A percentile compares a stretch with the other conserved stretches of the same genome.
These are phyloP conservation scores for Dinoponera quadriceps DNA, from an alignment of 1,140 invertebrate genomes.

Conservation along the genomic window DNA sequence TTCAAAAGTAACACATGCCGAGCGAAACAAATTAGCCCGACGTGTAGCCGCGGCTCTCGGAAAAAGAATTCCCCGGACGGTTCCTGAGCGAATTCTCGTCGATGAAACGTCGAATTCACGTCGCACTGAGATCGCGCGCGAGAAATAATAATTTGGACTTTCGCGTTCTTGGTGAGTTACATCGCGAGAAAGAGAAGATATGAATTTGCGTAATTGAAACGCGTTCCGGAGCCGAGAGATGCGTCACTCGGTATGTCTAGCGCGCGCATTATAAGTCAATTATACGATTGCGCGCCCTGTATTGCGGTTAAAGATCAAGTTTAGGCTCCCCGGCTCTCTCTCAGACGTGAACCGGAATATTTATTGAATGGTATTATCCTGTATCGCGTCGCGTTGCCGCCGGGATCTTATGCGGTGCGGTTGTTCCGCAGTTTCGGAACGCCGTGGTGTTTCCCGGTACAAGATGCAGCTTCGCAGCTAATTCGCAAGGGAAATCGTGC, in stretches of 20 bases:
- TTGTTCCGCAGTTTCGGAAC: conserved; percentile 25
- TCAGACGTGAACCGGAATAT: background rate
- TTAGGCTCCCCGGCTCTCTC: background rate
- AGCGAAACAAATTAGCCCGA: conserved; percentile 26
- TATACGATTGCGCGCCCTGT: background rate
- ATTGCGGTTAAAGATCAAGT: conserved; percentile 21
- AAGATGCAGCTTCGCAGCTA: conserved; percentile 57
- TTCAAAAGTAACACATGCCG: no score
- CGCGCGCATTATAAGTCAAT: conserved; percentile 11
- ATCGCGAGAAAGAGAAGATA: background rate
- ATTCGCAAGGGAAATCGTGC: conserved; percentile 59
- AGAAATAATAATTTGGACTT: no score
- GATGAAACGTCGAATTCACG: no score
- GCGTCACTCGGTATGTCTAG: background rate
- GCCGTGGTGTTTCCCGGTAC: conserved; percentile 39
- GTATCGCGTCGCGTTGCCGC: background rate
- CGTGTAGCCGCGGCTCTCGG: background rate
- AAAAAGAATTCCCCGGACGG: background rate
- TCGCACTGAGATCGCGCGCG: no score
- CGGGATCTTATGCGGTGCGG: conserved; percentile 6
- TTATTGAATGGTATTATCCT: conserved; percentile 29
- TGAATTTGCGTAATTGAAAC: no score
- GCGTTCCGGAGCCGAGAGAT: background rate
- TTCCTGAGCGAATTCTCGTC: background rate
- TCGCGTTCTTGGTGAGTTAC: background rate